Percentiles rank a stretch among this genome's conserved stretches.
Evolutionary conservation across 2,888 invertebrate genomes (phyloP).

Genomic region (Harpalus rufipes): DNA sequence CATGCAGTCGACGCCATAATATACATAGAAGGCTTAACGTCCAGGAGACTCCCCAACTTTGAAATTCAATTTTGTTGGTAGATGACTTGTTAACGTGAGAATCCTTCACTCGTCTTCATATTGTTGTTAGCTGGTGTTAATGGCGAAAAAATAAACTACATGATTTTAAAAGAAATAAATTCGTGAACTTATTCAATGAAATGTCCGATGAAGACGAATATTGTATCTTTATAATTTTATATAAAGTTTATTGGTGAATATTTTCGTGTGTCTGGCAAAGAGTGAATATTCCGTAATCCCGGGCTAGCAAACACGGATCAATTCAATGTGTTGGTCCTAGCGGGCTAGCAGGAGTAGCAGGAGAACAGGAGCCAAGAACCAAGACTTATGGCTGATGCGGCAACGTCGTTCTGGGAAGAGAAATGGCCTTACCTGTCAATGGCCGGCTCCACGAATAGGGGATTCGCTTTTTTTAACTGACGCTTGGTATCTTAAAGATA

Average conservation of each 20-base stretch:
- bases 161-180: no score
- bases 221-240: no score
- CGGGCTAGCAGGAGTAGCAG: conserved; percentile 1
- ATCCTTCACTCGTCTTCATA: no score
- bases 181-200: no score
- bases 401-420: conserved; percentile 61
- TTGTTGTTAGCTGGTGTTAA: no score
- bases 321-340: conserved; percentile 25
- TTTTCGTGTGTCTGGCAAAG: not conserved
- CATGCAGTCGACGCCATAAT: no score
- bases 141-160: no score
- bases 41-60: no score
- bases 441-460: conserved; percentile 49
- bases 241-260: not conserved
- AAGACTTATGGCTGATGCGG: conserved; percentile 53
- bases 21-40: no score
- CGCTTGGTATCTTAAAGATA: conserved; percentile 57
- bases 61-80: no score
- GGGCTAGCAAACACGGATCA: conserved; percentile 16
- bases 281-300: not conserved
- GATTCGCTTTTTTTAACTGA: conserved; percentile 55
- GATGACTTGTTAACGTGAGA: no score
- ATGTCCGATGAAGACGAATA: no score
- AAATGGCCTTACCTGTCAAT: conserved; percentile 65
- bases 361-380: not conserved